A percentile compares a stretch with the other conserved stretches of the same genome.
These are phyloP conservation scores for Nothocercus nigrocapillus DNA, from an alignment of 2,113 vertebrate genomes.

Conservation along the genomic window DNA sequence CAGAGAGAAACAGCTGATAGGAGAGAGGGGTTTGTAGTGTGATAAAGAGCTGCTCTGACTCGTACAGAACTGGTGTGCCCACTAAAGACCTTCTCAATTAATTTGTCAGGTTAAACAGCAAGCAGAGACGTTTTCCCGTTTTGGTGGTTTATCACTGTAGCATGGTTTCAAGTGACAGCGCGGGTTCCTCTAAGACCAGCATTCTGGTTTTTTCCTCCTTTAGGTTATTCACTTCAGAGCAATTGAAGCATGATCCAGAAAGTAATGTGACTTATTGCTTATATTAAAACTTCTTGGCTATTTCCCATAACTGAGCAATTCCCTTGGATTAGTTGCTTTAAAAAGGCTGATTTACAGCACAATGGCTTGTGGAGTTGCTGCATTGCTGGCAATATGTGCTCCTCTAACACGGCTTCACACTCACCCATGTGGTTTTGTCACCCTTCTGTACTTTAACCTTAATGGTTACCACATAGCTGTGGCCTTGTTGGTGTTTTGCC, in stretches of 20 bases:
- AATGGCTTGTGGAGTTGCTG: not conserved
- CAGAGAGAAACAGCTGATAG: rapidly evolving
- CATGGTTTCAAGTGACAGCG: not conserved
- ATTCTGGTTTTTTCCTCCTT: not conserved
- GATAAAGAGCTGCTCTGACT: not conserved
- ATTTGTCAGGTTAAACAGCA: not conserved
- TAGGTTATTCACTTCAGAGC: not conserved
- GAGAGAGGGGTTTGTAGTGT: not conserved
- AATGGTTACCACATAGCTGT: not conserved
- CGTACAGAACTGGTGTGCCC: not conserved
- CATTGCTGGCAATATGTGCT: not conserved
- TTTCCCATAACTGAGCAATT: not conserved
- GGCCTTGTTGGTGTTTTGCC: not conserved
- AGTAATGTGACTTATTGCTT: not conserved
- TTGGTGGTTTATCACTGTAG: not conserved
- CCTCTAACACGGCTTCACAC: not conserved
- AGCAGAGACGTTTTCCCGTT: not conserved
- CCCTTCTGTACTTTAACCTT: not conserved
- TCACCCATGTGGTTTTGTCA: not conserved
- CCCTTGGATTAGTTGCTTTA: not conserved
- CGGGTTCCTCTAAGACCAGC: not conserved
- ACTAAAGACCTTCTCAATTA: not conserved
- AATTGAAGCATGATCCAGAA: not conserved
- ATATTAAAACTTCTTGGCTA: not conserved
- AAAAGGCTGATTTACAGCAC: not conserved